Base-by-base conservation (phyloP, 2,797 vertebrate genomes). In the Enteromius thamalakanensis region DNA sequence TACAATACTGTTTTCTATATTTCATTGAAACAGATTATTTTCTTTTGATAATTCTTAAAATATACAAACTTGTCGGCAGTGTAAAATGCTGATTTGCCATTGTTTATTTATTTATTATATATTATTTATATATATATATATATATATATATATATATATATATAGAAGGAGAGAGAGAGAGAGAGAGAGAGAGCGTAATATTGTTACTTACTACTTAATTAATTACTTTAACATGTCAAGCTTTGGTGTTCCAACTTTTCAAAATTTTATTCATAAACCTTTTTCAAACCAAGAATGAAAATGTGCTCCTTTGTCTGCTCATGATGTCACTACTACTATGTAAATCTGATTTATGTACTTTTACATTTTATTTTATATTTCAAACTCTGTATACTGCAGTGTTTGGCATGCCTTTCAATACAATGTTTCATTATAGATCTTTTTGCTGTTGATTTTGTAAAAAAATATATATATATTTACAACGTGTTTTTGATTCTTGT, bases 331-430 rank as follows among this genome's bases (percentile, higher is more conserved):
- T 53, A 37, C 14, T 10, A 15, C n/a, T 70, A 26, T 71, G 49
- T 70, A 29, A 21, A 70, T 19, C 34, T 71, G 9, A 14, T 74
- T 42, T n/a, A 60, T 76, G n/a, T 76, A 40, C n/a, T 37, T 76
- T 76, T 76, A 60, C n/a, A 60, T 76, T 76, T 26, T 6, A 23
- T 58, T 76, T 76, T 42, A 42, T 74, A 55, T 76, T 76, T 58
- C 1, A 15, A 26, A 42, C 34, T 58, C 0, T 75, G 12, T 58
- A 40, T 26, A 60, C 42, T 0, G 23, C 7, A 40, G n/a, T 51
- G 21, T 76, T 60, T 42, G n/a, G 53, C 53, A 76, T 76, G n/a
- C n/a, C 4, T 40, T 76, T 42, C 1, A 14, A 37, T 75, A 23
- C 19, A 23, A 51, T 26, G 47, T 75, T 53, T 37, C 29, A 55